These are phyloP conservation scores for Flabesymbios commensalis DNA, from an alignment of 2,888 invertebrate species.

Conservation along the genomic window DNA sequence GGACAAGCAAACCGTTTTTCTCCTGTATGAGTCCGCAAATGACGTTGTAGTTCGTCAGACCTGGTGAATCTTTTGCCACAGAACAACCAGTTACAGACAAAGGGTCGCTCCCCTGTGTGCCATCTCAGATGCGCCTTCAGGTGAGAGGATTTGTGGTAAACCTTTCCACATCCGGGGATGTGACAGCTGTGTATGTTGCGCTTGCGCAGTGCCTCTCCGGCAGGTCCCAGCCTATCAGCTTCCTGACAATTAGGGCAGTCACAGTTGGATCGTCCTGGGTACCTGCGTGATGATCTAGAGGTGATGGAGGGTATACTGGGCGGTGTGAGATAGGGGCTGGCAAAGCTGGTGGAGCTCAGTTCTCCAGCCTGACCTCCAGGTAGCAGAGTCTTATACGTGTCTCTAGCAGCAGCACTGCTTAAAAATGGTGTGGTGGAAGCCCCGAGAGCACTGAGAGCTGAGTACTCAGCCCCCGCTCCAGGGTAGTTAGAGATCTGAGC, in stretches of 20 bases:
- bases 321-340: background rate
- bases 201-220: constrained; percentile 69
- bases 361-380: background rate
- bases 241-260: constrained; percentile 99
- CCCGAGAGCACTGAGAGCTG: background rate
- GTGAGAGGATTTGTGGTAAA: constrained; percentile 95
- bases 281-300: background rate
- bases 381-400: background rate
- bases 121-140: constrained; percentile 97
- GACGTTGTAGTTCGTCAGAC: constrained; percentile 94
- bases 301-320: constrained; percentile 1
- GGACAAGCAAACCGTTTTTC: constrained; percentile 90
- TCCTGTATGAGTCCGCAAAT: constrained; percentile 87
- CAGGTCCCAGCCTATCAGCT: constrained; percentile 80
- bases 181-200: constrained; percentile 59
- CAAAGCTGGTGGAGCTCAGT: too few species aligned
- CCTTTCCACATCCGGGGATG: constrained; percentile 60
- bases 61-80: constrained; percentile 96
- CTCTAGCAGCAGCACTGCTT: background rate
- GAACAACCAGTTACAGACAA: constrained; percentile 97
- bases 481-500: background rate
- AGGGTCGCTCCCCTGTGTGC: constrained; percentile 97
- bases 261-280: constrained; percentile 95
- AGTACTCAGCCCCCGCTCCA: background rate
- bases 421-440: background rate